Base-by-base conservation (phyloP, 2,113 vertebrate species). In the Peromyscus polionotus region DNA sequence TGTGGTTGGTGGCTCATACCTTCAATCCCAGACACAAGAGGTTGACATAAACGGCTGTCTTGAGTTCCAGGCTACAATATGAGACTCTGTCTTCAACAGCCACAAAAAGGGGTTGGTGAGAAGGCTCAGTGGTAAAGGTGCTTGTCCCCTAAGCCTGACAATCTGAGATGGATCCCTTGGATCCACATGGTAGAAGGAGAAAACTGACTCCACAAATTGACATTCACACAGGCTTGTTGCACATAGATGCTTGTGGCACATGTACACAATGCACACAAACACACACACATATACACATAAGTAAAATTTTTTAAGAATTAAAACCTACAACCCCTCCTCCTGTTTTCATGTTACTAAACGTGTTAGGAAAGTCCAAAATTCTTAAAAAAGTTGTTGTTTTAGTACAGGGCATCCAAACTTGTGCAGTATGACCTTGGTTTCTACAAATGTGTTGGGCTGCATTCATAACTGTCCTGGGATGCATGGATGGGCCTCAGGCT, bases 311-410 rank as follows among this genome's bases (percentile, higher is more conserved):
- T 48, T 6, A 42, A 84, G 28, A 84, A 39, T 42, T 42, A 16
- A 26, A 81, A 22, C n/a, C 22, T 24, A 42, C 57, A 84, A 17
- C 24, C 36, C 11, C 1, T 57, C 57, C 36, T 86, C 26, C 63
- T 65, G 14, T 67, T 67, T 67, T 2, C 42, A 42, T 33, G 39
- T 48, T 86, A 67, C 9, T 48, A 33, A 67, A 86, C 42, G 54
- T 86, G 20, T 59, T 57, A 61, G 51, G 1, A 83, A 61, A 26
- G 54, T 36, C 76, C 48, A 5, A 54, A 51, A 67, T 31, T 31
- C 48, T 77, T 77, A 88, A 63, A 57, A 5, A 48, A 8, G n/a
- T 85, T 92, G 48, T 94, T 81, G 59, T 73, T 90, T 94, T 54
- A 76, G 42, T 83, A 20, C 57, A 0, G 28, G 20, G 20, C 45